These are phyloP conservation scores for Amia ocellicauda DNA, from an alignment of 2,113 vertebrate species.

Conservation along the genomic window DNA sequence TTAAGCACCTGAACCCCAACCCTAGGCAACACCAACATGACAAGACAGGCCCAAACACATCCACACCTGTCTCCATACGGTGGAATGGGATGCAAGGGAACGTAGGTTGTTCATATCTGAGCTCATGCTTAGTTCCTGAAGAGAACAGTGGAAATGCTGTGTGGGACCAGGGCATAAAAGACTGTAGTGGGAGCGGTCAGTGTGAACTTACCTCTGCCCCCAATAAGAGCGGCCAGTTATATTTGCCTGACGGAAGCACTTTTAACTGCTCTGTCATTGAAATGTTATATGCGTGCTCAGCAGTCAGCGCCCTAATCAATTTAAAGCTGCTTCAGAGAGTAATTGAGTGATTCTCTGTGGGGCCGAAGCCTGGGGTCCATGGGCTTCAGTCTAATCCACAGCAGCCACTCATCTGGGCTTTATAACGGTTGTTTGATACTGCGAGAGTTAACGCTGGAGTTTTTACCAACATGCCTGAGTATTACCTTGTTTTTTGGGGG, in stretches of 20 bases:
- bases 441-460: background rate
- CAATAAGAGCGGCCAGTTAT: constrained; percentile 5
- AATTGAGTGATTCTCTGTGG: constrained; percentile 35
- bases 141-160: too few relatives aligned
- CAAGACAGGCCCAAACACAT: too few relatives aligned
- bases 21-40: too few relatives aligned
- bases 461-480: background rate
- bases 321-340: constrained; percentile 40
- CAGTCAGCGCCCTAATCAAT: constrained; percentile 52
- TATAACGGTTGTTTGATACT: background rate
- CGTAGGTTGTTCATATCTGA: too few relatives aligned
- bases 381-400: background rate
- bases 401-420: background rate
- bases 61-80: too few relatives aligned
- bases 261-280: constrained; percentile 47
- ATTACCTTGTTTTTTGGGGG: background rate
- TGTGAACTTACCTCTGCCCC: too few relatives aligned
- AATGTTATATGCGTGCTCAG: constrained; percentile 44
- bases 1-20: too few relatives aligned
- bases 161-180: too few relatives aligned
- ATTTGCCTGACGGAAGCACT: constrained; percentile 22
- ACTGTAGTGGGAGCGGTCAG: too few relatives aligned
- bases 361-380: constrained; percentile 4
- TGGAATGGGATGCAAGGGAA: too few relatives aligned
- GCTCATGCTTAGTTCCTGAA: too few relatives aligned